These are phyloP conservation scores for Paramisgurnus dabryanus DNA, from an alignment of 2,113 vertebrate species.

Conservation along the genomic window DNA sequence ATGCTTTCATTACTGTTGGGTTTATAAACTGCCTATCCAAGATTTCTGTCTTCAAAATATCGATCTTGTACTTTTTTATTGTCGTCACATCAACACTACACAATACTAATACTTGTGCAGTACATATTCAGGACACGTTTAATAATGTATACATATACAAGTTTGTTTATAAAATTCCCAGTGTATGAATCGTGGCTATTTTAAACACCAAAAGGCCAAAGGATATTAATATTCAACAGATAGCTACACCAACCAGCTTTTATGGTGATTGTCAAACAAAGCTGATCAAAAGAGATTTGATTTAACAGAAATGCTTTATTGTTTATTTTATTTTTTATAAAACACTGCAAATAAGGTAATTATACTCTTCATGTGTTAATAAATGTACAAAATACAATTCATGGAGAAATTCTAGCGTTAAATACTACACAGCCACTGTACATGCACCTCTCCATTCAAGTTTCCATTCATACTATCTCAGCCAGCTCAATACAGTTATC, in stretches of 20 bases:
- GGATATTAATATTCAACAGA: neutral
- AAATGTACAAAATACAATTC: slow-evolving; percentile 68
- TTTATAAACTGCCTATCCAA: no score
- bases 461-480: slow-evolving; percentile 65
- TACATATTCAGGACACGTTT: no score
- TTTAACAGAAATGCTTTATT: slow-evolving; percentile 51
- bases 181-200: slow-evolving; percentile 23
- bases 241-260: no score
- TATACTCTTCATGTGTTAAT: slow-evolving; percentile 73
- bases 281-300: neutral
- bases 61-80: no score
- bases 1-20: no score
- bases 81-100: no score
- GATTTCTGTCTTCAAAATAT: no score
- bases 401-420: slow-evolving; percentile 60
- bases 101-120: no score
- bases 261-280: neutral
- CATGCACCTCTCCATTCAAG: slow-evolving; percentile 58
- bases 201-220: slow-evolving; percentile 13
- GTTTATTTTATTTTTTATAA: slow-evolving; percentile 65
- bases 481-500: slow-evolving; percentile 62
- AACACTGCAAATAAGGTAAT: slow-evolving; percentile 64
- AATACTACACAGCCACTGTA: slow-evolving; percentile 70
- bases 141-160: no score
- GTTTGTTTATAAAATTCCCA: slow-evolving; percentile 8